These are phyloP conservation scores for Seriola quinqueradiata DNA, from an alignment of 2,113 vertebrate genomes.

Conservation along the genomic window DNA sequence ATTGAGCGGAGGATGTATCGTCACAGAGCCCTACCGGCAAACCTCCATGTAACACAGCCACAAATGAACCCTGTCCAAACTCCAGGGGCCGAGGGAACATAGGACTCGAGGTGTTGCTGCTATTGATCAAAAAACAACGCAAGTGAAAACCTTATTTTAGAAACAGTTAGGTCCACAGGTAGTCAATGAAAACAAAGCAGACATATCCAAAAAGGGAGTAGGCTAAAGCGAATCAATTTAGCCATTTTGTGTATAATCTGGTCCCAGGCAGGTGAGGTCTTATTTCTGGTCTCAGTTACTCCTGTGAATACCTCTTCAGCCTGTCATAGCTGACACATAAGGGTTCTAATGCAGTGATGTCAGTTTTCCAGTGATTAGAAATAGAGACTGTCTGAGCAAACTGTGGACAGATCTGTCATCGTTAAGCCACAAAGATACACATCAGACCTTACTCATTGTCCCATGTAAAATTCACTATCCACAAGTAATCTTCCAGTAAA, in stretches of 20 bases:
- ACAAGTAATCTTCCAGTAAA: too few relatives aligned
- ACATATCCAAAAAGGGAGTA: too few relatives aligned
- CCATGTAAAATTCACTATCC: too few relatives aligned
- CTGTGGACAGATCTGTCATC: neutral
- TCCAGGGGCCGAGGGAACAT: neutral
- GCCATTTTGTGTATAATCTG: too few relatives aligned
- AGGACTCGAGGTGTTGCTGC: neutral
- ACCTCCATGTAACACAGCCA: slow-evolving; percentile 2
- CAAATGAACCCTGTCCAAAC: slow-evolving; percentile 29
- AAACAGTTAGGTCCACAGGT: too few relatives aligned
- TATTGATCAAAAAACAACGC: neutral
- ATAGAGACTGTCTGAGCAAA: neutral
- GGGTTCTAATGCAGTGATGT: too few relatives aligned
- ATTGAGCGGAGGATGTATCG: slow-evolving; percentile 49
- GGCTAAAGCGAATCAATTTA: too few relatives aligned
- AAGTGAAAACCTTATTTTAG: neutral
- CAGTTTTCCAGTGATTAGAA: neutral
- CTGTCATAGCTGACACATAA: too few relatives aligned
- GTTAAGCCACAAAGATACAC: neutral
- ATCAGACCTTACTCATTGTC: neutral
- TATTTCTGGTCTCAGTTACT: too few relatives aligned
- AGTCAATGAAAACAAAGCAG: too few relatives aligned
- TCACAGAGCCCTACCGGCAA: slow-evolving; percentile 21
- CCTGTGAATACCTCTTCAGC: too few relatives aligned
- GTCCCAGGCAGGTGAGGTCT: too few relatives aligned